Evolutionary conservation across 2,113 vertebrate species (phyloP), one percentile per base, ranked within the genome.

Genomic region (Catagonus wagneri): DNA sequence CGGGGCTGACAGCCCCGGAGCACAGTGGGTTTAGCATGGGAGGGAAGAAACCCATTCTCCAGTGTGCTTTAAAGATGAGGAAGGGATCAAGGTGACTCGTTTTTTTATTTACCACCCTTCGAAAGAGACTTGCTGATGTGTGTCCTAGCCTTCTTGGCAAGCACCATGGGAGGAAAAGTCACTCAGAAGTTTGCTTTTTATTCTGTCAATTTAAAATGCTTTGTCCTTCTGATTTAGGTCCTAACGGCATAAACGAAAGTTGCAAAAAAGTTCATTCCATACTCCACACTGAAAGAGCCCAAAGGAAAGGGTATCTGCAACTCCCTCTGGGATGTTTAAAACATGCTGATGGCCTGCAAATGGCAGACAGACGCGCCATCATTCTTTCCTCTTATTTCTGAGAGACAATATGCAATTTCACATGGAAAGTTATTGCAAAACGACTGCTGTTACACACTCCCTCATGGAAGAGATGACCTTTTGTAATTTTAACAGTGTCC

Each of bases 21-120:
- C 97, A 95, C 89, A 92, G 92, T 81, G 80, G 96, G 91, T 83
- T 92, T 61, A 90, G 94, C 68, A 96, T 61, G 75, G 10, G 34
- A 89, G 95, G 97, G 93, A 95, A 95, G 36, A 81, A 97, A 89
- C 56, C 65, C 87, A 90, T 97, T 96, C 93, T 87, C 92, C 86
- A 94, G 69, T 96, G 79, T 96, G 83, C 98, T 98, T 98, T 97
- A 97, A 98, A 97, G 86, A 97, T 84, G 95, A 94, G 96, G 65
- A 96, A 96, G 74, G 80, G 95, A 95, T 81, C 32, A 13, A 96
- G 88, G 89, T 72, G 79, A 83, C 22, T 97, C 16, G 2, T n/a
- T 83, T 90, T 71, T 69, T 80, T 74, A 79, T 79, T 90, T 80
- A 86, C 79, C 86, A 85, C 78, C 84, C 93, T 90, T 95, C 83